Evolutionary conservation across 2,797 vertebrate genomes (phyloP).

Genomic region (Melanogrammus aeglefinus): DNA sequence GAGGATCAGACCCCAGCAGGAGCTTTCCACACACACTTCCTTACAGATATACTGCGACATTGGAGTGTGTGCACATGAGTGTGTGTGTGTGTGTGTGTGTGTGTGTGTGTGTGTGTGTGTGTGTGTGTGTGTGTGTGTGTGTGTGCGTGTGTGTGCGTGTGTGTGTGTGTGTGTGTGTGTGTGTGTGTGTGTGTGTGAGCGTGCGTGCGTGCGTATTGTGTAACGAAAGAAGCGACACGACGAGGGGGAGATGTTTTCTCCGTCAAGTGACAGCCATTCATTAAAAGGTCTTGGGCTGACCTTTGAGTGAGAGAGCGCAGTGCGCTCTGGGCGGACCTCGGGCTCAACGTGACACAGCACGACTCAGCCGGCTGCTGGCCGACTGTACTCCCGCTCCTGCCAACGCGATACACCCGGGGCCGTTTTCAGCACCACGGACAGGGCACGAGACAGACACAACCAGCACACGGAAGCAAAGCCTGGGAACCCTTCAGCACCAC

Average conservation of each 20-base stretch:
- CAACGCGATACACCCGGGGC: neutral
- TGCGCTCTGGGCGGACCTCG: conserved; percentile 48
- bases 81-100: conserved; percentile 41
- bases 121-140: conserved; percentile 41
- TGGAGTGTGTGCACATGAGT: neutral
- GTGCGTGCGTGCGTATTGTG: no score
- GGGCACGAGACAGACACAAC: no score
- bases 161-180: conserved; percentile 44
- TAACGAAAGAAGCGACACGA: conserved; percentile 15
- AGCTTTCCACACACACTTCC: neutral
- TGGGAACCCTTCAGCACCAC: no score
- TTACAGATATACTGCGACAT: neutral
- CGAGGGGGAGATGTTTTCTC: conserved; percentile 15
- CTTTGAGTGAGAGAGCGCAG: conserved; percentile 49
- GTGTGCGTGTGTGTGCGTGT: conserved; percentile 42
- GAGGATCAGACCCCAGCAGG: neutral
- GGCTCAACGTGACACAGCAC: conserved; percentile 32
- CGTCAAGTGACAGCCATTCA: conserved; percentile 52
- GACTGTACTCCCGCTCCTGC: no score
- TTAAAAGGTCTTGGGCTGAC: conserved; percentile 53
- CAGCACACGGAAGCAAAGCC: no score
- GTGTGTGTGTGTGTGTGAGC: conserved; percentile 37
- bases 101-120: conserved; percentile 44
- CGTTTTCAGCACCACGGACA: neutral
- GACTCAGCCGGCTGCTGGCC: conserved; percentile 26